Conservation (phyloP, 2,113 vertebrate species). For the Sorex fumeus region DNA sequence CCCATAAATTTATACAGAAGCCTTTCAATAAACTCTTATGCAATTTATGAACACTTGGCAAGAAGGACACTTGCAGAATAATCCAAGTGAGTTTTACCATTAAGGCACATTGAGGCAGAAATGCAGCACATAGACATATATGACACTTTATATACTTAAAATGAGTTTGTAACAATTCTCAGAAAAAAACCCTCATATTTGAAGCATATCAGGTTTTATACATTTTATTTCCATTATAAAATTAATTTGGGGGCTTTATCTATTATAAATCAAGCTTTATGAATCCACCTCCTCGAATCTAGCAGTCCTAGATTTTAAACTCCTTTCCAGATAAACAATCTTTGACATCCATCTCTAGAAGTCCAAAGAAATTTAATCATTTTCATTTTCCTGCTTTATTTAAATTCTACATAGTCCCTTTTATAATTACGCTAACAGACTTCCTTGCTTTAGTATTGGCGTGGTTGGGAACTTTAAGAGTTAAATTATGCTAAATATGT, state of each 20-base stretch:
- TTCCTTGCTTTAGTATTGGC: neutral
- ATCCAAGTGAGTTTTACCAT: neutral
- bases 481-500: neutral
- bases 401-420: neutral
- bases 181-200: neutral
- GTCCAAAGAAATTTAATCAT: neutral
- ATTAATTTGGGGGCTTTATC: neutral
- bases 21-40: slow-evolving; percentile 28
- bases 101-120: slow-evolving; percentile 48
- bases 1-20: slow-evolving; percentile 58
- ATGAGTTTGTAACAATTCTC: neutral
- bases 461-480: neutral
- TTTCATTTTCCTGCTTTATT: neutral
- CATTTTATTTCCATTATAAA: neutral
- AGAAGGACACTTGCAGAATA: slow-evolving; percentile 21
- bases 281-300: neutral
- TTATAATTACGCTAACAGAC: neutral
- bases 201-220: neutral
- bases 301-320: neutral
- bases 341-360: neutral
- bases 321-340: neutral
- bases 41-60: slow-evolving; percentile 47
- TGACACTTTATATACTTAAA: neutral
- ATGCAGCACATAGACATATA: neutral
- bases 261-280: slow-evolving; percentile 8